Evolutionary conservation across 1,140 invertebrate species (phyloP).

Genomic region (Elysia chlorotica): DNA sequence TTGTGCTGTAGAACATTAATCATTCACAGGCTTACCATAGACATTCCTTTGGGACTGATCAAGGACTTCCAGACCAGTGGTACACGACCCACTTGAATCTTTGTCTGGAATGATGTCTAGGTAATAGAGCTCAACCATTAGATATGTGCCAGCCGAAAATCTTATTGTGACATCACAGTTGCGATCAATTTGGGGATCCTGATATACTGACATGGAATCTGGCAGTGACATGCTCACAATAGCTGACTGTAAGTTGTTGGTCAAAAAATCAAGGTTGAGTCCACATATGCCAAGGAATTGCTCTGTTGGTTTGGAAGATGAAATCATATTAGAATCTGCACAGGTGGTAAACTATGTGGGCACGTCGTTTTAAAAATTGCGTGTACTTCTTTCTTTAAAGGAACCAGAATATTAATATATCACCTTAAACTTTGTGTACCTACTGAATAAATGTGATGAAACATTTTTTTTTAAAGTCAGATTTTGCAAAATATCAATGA

Average conservation of each 20-base stretch:
- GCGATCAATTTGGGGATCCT: neutral
- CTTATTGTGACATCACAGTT: conserved; percentile 13
- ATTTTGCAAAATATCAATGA: no score
- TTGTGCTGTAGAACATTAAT: no score
- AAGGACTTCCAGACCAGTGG: conserved; percentile 8
- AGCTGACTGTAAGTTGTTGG: neutral
- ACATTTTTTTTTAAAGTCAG: no score
- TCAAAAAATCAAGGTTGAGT: neutral
- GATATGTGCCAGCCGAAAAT: conserved; percentile 11
- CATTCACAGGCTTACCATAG: conserved; percentile 1
- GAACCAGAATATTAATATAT: no score
- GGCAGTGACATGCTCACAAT: neutral
- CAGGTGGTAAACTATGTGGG: no score
- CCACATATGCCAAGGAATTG: conserved; percentile 6
- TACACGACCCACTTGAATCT: neutral
- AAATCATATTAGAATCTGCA: no score
- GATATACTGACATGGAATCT: neutral
- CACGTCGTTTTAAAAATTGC: no score
- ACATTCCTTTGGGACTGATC: conserved; percentile 7
- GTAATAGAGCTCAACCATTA: conserved; percentile 13
- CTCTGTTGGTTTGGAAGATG: neutral
- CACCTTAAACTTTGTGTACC: no score
- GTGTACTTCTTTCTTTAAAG: no score
- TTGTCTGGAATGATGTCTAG: conserved; percentile 10
- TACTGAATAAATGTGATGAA: no score